These are phyloP conservation scores for Synanceia verrucosa DNA, from an alignment of 2,797 vertebrate genomes.

Conservation along the genomic window DNA sequence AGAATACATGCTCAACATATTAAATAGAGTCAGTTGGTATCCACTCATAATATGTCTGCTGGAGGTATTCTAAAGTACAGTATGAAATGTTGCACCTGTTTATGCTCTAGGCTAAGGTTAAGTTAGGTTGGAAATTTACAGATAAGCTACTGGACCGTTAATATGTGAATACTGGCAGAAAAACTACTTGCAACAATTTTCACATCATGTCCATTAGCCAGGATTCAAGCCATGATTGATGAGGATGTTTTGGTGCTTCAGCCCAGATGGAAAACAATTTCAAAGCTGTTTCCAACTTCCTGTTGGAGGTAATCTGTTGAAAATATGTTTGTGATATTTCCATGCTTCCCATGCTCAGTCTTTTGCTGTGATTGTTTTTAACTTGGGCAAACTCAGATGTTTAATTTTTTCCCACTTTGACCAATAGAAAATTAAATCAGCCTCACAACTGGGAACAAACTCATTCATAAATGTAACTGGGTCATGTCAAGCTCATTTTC, in stretches of 20 bases:
- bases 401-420: constrained; percentile 43
- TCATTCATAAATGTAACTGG: constrained; percentile 82
- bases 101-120: constrained; percentile 16
- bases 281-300: constrained; percentile 1
- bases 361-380: constrained; percentile 23
- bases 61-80: constrained; percentile 21
- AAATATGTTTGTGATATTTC: neutral
- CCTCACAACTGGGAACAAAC: constrained; percentile 45
- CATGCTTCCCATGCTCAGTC: neutral
- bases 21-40: constrained; percentile 30
- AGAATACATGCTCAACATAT: constrained; percentile 38
- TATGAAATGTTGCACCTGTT: constrained; percentile 34
- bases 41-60: constrained; percentile 19
- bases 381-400: constrained; percentile 15
- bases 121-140: constrained; percentile 23
- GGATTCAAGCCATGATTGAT: constrained; percentile 13
- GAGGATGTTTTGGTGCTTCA: neutral
- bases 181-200: constrained; percentile 9
- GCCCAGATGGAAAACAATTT: constrained; percentile 16
- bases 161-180: constrained; percentile 6
- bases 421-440: constrained; percentile 46
- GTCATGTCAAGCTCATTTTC: constrained; percentile 71
- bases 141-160: constrained; percentile 6
- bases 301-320: neutral
- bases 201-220: constrained; percentile 8